Percentiles rank a stretch among this genome's conserved stretches.
Evolutionary conservation across 2,888 invertebrate genomes (phyloP).

Genomic region (Sesia apiformis): DNA sequence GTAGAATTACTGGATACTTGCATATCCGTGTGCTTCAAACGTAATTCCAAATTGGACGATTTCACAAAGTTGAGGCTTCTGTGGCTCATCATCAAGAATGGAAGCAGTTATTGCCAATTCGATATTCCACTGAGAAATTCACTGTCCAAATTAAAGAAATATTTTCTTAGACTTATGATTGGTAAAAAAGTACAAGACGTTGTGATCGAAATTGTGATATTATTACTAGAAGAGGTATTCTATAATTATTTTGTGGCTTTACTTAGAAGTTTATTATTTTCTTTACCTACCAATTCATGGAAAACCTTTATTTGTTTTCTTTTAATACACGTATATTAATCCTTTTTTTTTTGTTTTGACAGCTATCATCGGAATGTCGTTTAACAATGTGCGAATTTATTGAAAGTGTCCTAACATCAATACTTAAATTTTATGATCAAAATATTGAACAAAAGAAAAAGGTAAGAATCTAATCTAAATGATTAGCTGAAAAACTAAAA

Average conservation of each 20-base stretch:
- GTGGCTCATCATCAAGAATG: constrained; percentile 56
- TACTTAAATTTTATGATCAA: constrained; percentile 61
- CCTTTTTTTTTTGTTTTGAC: constrained; percentile 15
- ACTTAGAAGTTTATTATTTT: neutral
- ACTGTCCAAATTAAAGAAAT: constrained; percentile 35
- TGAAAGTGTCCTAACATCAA: constrained; percentile 51
- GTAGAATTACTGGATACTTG: constrained; percentile 53
- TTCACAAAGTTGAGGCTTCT: constrained; percentile 55
- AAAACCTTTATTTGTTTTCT: too few relatives aligned
- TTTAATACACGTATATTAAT: too few relatives aligned
- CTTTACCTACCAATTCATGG: too few relatives aligned
- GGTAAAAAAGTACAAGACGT: constrained; percentile 60
- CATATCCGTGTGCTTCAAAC: constrained; percentile 32
- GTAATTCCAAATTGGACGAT: constrained; percentile 41
- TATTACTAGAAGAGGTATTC: constrained; percentile 45
- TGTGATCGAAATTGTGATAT: constrained; percentile 41
- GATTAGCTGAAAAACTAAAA: too few relatives aligned
- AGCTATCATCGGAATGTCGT: constrained; percentile 69
- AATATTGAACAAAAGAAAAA: constrained; percentile 58
- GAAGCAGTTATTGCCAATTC: constrained; percentile 50
- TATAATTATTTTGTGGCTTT: neutral
- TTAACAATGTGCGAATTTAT: constrained; percentile 67
- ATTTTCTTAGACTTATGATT: constrained; percentile 30
- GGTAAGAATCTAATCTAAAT: constrained; percentile 22
- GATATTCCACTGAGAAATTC: constrained; percentile 41